These are phyloP conservation scores for Pseudolaguvia tuberculata DNA, from an alignment of 2,113 vertebrate species.

Conservation along the genomic window DNA sequence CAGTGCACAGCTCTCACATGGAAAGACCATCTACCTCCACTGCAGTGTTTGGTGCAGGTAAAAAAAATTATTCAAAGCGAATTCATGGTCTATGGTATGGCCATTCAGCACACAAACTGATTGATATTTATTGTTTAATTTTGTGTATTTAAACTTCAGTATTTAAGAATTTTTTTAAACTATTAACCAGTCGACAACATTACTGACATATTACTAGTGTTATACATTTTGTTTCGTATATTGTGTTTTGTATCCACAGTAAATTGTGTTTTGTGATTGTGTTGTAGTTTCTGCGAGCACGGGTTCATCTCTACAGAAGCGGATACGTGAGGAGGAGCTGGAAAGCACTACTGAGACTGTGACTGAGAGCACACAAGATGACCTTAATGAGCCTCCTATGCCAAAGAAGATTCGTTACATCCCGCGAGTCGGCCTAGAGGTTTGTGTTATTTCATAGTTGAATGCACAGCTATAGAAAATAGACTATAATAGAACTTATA, in stretches of 20 bases:
- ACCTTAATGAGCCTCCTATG: conserved; percentile 77
- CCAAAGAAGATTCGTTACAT: conserved; percentile 81
- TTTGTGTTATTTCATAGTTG: conserved; percentile 39
- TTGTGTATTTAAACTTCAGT: background rate
- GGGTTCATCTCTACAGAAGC: conserved; percentile 83
- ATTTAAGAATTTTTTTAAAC: too few species aligned
- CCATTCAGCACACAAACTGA: background rate
- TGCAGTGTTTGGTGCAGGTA: conserved; percentile 87
- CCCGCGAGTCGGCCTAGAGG: conserved; percentile 84
- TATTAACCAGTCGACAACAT: too few species aligned
- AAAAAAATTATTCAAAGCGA: background rate
- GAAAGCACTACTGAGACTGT: conserved; percentile 79
- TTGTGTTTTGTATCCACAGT: background rate
- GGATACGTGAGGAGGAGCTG: conserved; percentile 88
- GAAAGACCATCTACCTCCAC: conserved; percentile 93
- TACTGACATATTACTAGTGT: background rate
- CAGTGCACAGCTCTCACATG: conserved; percentile 82
- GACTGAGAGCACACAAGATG: conserved; percentile 74
- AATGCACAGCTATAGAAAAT: background rate
- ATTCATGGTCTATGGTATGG: background rate
- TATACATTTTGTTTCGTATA: background rate
- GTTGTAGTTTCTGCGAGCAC: conserved; percentile 84
- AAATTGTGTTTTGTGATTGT: background rate
- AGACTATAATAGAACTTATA: too few species aligned
- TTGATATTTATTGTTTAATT: background rate